phyloP scores from a whole-genome alignment of 2,888 invertebrate genomes.

The Ormyrus nitidulus region DNA sequence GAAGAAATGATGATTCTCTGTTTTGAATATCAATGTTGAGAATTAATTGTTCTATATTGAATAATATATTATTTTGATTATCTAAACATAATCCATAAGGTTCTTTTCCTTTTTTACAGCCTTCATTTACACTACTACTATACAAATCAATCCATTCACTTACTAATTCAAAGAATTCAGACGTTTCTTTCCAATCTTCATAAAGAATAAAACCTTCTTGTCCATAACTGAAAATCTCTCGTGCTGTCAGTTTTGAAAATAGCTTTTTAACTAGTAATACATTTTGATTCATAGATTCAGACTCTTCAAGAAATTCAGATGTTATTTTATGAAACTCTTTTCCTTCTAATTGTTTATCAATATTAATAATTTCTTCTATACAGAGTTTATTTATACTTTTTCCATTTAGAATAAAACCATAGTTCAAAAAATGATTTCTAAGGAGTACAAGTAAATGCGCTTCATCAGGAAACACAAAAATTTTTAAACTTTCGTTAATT shows the following conservation, averaged over 20 bases:
- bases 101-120: conserved; percentile 16
- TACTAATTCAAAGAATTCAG: conserved; percentile 25
- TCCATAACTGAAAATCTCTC: conserved; percentile 22
- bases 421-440: conserved; percentile 32
- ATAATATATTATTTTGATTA: conserved; percentile 34
- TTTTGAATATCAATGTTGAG: conserved; percentile 7
- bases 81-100: conserved; percentile 37
- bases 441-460: conserved; percentile 22
- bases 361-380: conserved; percentile 32
- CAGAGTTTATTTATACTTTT: conserved; percentile 26
- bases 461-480: conserved; percentile 47
- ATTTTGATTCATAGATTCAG: conserved; percentile 2
- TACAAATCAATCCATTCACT: conserved; percentile 36
- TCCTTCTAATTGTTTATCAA: neutral
- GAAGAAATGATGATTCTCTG: conserved; percentile 1
- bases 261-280: conserved; percentile 7
- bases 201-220: neutral
- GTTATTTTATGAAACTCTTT: conserved; percentile 4
- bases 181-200: conserved; percentile 39
- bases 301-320: neutral
- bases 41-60: conserved; percentile 19
- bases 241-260: conserved; percentile 23
- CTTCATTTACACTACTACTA: conserved; percentile 17
- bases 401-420: conserved; percentile 43
- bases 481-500: conserved; percentile 28